Percentiles rank a stretch among this genome's conserved stretches.
Evolutionary conservation across 1,140 invertebrate species (phyloP).

Genomic region (Lepidurus arcticus): DNA sequence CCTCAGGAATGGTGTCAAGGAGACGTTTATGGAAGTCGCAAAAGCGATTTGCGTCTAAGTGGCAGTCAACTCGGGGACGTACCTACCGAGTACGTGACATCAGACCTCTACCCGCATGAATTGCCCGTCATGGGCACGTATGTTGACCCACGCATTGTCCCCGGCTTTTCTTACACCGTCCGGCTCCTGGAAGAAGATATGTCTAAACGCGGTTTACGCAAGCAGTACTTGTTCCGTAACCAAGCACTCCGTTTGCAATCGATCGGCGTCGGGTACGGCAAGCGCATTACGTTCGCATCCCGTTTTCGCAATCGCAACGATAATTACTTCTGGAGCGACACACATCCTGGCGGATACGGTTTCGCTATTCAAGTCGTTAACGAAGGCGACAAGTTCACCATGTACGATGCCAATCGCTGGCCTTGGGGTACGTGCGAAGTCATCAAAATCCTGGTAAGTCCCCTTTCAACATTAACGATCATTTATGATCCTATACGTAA

Average conservation of each 20-base stretch:
- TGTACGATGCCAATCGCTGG: conserved; percentile 57
- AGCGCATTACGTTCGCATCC: conserved; percentile 65
- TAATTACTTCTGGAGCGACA: conserved; percentile 73
- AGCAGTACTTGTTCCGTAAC: conserved; percentile 52
- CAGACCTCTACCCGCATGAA: background rate
- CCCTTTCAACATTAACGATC: conserved; percentile 31
- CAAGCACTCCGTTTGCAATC: conserved; percentile 58
- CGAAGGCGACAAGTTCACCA: conserved; percentile 63
- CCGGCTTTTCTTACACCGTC: background rate
- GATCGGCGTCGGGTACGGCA: conserved; percentile 66
- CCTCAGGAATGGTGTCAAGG: background rate
- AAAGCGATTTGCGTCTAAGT: background rate
- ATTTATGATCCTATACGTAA: too few relatives aligned
- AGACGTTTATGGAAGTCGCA: background rate
- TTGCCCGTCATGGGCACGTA: background rate
- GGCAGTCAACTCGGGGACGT: background rate
- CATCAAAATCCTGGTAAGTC: conserved; percentile 54
- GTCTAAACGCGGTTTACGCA: background rate
- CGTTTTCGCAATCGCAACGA: conserved; percentile 59
- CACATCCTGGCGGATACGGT: conserved; percentile 61
- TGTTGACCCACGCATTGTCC: background rate
- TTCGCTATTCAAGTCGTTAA: conserved; percentile 63
- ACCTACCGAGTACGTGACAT: background rate
- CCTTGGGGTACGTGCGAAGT: conserved; percentile 58
- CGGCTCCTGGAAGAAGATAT: background rate